A percentile compares a stretch with the other conserved stretches of the same genome.
Conservation (phyloP, 2,113 vertebrate species). For the Bombycilla garrulus region DNA sequence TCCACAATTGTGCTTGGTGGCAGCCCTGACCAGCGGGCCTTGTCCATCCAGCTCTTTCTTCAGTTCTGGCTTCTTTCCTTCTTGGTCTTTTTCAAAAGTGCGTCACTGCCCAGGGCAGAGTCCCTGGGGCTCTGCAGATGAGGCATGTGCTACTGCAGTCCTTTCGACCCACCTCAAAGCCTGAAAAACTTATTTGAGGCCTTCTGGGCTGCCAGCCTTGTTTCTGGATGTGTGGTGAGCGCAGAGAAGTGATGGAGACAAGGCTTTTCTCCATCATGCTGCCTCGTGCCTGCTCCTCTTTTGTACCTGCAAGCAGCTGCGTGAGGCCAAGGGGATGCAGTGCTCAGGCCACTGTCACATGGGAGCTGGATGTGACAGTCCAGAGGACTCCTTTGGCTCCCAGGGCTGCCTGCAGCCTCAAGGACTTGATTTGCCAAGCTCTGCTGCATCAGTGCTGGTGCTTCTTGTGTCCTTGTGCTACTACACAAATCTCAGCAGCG, state of each 20-base stretch:
- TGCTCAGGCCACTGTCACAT: background rate
- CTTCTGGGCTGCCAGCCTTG: background rate
- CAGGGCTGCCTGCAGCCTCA: background rate
- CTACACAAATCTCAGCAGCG: background rate
- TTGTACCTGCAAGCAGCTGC: background rate
- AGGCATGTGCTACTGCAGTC: background rate
- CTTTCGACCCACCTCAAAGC: background rate
- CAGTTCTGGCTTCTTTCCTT: background rate
- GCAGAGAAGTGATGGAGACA: background rate
- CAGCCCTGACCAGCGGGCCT: background rate
- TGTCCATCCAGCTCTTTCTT: background rate
- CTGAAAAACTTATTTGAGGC: background rate
- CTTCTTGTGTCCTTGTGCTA: background rate
- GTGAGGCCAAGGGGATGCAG: background rate
- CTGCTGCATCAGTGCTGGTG: background rate
- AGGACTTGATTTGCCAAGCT: background rate
- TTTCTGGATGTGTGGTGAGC: background rate
- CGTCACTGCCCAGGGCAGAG: background rate
- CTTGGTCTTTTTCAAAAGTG: background rate
- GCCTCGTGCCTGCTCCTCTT: background rate
- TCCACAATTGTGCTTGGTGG: background rate
- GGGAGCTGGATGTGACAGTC: accelerated
- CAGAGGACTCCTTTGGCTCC: background rate
- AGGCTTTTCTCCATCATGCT: background rate
- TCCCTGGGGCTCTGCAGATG: background rate